A percentile compares a stretch with the other conserved stretches of the same genome.
phyloP scores from a whole-genome alignment of 1,140 invertebrate species.

The Atopsyche davidsoni region DNA sequence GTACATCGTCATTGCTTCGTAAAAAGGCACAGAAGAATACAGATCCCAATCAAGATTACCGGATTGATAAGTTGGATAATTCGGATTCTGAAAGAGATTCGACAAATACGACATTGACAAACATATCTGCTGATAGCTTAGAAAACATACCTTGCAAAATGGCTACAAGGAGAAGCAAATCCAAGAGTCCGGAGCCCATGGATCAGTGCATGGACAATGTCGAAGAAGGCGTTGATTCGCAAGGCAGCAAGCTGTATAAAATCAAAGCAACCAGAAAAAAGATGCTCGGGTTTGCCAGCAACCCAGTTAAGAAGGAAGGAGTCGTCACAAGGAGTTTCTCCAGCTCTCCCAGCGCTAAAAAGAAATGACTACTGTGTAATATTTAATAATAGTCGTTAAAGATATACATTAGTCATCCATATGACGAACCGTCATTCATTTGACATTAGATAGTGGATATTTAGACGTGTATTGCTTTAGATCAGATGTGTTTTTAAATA shows the following conservation, averaged over 20 bases:
- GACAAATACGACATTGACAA: slow-evolving; percentile 45
- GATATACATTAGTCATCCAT: too few species aligned
- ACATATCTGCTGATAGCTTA: slow-evolving; percentile 44
- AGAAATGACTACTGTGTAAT: slow-evolving; percentile 27
- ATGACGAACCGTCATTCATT: too few species aligned
- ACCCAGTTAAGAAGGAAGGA: slow-evolving; percentile 41
- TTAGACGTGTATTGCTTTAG: too few species aligned
- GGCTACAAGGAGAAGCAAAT: slow-evolving; percentile 42
- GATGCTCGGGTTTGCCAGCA: not conserved
- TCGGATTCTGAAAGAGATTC: slow-evolving; percentile 38
- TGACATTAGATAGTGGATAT: too few species aligned
- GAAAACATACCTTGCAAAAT: slow-evolving; percentile 43
- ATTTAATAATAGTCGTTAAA: too few species aligned
- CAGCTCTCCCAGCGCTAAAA: not conserved
- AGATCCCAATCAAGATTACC: slow-evolving; percentile 31
- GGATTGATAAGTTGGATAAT: slow-evolving; percentile 33
- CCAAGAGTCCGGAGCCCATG: slow-evolving; percentile 44
- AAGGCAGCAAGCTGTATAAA: slow-evolving; percentile 45
- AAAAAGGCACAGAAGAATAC: slow-evolving; percentile 40
- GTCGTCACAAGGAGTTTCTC: slow-evolving; percentile 28
- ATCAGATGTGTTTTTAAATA: too few species aligned
- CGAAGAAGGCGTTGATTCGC: slow-evolving; percentile 43
- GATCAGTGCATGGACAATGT: slow-evolving; percentile 39
- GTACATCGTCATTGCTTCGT: slow-evolving; percentile 40
- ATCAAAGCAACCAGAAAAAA: slow-evolving; percentile 44